These are phyloP conservation scores for Drosophila anomelani DNA, from an alignment of 2,888 invertebrate species.

Conservation along the genomic window DNA sequence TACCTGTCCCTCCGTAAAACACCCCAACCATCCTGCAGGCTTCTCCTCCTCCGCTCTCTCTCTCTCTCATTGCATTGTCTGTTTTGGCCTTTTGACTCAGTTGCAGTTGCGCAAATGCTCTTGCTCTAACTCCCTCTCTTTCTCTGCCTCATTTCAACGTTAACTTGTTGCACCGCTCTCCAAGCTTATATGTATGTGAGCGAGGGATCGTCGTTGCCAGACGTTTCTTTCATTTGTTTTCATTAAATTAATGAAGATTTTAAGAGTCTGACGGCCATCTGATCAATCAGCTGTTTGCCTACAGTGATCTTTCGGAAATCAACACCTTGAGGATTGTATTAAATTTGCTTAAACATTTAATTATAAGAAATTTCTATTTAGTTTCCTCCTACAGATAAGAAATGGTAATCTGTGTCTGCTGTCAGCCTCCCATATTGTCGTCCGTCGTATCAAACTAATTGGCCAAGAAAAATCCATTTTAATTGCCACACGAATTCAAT, in stretches of 20 bases:
- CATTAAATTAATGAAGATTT: conserved; percentile 4
- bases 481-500: conserved; percentile 9
- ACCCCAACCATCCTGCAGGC: background rate
- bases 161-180: conserved; percentile 59
- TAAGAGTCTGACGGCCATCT: conserved; percentile 2
- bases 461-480: conserved; percentile 20
- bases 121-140: conserved; percentile 16
- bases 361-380: background rate
- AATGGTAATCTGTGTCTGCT: background rate
- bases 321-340: background rate
- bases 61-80: conserved; percentile 20
- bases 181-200: conserved; percentile 6
- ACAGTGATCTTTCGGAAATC: background rate
- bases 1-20: background rate
- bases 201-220: conserved; percentile 32
- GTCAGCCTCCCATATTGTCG: background rate
- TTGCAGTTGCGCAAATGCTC: conserved; percentile 73
- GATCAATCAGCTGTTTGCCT: conserved; percentile 9
- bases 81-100: conserved; percentile 54
- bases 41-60: conserved; percentile 34
- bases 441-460: conserved; percentile 6
- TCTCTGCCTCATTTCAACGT: conserved; percentile 17
- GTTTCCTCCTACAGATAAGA: background rate
- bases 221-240: conserved; percentile 11
- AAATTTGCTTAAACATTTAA: background rate